Conservation (phyloP, 2,113 vertebrate species). For the Eubucco bourcierii region DNA sequence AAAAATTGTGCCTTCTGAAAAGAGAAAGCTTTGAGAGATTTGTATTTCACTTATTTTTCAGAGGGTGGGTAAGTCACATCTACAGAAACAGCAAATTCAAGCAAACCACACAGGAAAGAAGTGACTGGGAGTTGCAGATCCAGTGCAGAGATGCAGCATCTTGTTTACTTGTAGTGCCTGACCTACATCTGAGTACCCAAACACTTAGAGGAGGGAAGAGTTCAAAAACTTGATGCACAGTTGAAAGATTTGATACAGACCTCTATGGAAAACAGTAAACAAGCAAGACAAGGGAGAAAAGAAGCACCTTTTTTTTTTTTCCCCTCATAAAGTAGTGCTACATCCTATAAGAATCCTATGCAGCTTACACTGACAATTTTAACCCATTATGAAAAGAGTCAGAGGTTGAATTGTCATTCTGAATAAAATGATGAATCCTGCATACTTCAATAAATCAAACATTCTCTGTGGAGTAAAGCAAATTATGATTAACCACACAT, state of each 20-base stretch:
- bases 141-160: neutral
- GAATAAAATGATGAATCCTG: neutral
- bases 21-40: neutral
- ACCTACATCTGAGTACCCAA: constrained; percentile 35
- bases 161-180: constrained; percentile 15
- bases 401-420: neutral
- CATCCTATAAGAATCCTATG: neutral
- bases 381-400: neutral
- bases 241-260: neutral
- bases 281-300: neutral
- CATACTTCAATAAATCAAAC: neutral
- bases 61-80: neutral
- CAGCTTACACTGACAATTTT: neutral
- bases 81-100: neutral
- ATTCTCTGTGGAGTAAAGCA: neutral
- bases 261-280: constrained; percentile 21
- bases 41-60: neutral
- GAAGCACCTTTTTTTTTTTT: neutral
- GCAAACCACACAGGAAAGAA: neutral
- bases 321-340: neutral
- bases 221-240: constrained; percentile 26
- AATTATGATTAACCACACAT: neutral
- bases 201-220: constrained; percentile 12
- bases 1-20: constrained; percentile 1
- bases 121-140: neutral